Base-by-base conservation (phyloP, 2,113 vertebrate species). In the Abramis brama region DNA sequence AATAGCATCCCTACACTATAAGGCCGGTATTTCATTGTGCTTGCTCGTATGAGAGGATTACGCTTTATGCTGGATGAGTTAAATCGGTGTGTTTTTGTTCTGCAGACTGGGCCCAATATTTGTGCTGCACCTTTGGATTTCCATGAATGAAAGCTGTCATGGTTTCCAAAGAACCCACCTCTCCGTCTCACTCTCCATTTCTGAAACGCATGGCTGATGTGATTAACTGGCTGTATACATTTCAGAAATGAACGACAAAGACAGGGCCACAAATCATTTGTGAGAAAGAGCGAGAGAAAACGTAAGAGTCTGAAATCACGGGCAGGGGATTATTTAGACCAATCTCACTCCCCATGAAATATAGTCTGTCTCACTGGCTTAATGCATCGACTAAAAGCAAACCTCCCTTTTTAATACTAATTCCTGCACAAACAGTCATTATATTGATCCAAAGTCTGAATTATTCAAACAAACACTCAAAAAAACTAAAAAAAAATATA, bases 111-210 rank as follows among this genome's bases (percentile, higher is more conserved):
- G 13, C 81, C 50, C 33, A 71, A 21, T 70, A 73, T 70, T 70
- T 25, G 23, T 27, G 11, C 50, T 36, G 45, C 45, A 52, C 50
- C 45, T 73, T 83, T 68, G 45, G 45, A 83, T 83, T 59, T 83
- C 62, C 62, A 82, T 82, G 79, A 82, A 70, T 82, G 80, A 33
- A 47, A 70, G 9, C 52, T 79, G 57, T 60, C 78, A 59, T 43
- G 52, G 36, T 81, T 27, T 73, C 52, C 30, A 25, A 17, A 23
- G n/a, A 80, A 80, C 36, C 57, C n/a, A 64, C 59, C 59, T 80
- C 78, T 80, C 52, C 17, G 21, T 62, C 59, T 80, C 79, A 5
- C 45, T 52, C 10, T 70, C 62, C 62, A n/a, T 11, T 64, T 50
- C 78, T 64, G 33, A 36, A 79, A 60, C 1, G 12, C 23, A 79